Conservation (phyloP, 92 coral and sea anemone species). For the Zoanthus gigantus region DNA sequence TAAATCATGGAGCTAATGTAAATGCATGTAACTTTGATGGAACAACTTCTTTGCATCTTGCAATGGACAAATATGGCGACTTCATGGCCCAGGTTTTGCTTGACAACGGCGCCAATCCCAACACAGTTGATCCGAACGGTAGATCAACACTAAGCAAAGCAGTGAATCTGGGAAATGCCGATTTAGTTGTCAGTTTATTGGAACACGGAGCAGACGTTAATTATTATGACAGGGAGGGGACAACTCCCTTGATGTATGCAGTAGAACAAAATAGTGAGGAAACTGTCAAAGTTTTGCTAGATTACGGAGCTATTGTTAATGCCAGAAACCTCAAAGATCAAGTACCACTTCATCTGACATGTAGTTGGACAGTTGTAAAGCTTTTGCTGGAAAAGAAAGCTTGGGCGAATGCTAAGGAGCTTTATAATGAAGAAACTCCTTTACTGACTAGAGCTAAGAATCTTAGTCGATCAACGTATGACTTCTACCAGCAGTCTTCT, state of each 20-base stretch:
- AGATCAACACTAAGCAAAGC: slow-evolving; percentile 7
- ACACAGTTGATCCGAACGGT: background rate
- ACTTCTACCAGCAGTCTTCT: background rate
- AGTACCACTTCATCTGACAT: slow-evolving; percentile 20
- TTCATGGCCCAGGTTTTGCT: slow-evolving; percentile 1
- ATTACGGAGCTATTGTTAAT: slow-evolving; percentile 17
- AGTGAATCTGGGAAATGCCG: background rate
- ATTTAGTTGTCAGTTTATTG: background rate
- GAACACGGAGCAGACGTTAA: slow-evolving; percentile 26
- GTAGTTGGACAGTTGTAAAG: slow-evolving; percentile 1
- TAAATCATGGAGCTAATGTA: slow-evolving; percentile 21
- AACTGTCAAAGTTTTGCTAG: slow-evolving; percentile 5
- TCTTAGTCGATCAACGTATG: background rate
- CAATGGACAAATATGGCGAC: background rate
- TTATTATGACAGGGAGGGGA: background rate
- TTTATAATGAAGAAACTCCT: slow-evolving; percentile 36
- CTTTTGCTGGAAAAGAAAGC: slow-evolving; percentile 16
- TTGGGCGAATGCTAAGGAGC: slow-evolving; percentile 10
- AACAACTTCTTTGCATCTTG: slow-evolving; percentile 2
- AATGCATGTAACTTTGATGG: slow-evolving; percentile 10
- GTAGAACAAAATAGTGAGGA: slow-evolving; percentile 5
- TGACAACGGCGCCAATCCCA: slow-evolving; percentile 14
- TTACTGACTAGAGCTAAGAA: slow-evolving; percentile 4
- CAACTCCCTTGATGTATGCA: background rate
- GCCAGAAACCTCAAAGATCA: background rate